A percentile compares a stretch with the other conserved stretches of the same genome.
These are phyloP conservation scores for Nasonia giraulti DNA, from an alignment of 1,140 invertebrate genomes.

Conservation along the genomic window DNA sequence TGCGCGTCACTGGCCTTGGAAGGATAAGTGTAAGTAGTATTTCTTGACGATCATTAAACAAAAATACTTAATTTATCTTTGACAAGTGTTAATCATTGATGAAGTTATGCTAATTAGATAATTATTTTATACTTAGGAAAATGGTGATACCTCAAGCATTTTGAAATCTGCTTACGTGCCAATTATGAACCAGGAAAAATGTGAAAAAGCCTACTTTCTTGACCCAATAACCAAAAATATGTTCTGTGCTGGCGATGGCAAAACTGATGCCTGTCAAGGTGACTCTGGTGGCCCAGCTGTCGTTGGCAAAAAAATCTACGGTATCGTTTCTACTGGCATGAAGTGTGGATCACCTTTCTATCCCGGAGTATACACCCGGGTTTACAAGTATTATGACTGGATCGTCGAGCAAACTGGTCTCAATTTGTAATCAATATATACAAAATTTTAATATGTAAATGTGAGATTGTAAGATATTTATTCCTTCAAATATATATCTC, in stretches of 20 bases:
- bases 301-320: conserved; percentile 60
- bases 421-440: background rate
- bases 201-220: background rate
- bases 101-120: too few species aligned
- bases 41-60: background rate
- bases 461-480: too few species aligned
- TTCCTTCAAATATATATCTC: too few species aligned
- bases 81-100: too few species aligned
- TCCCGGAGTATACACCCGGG: conserved; percentile 76
- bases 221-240: conserved; percentile 5
- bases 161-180: conserved; percentile 1
- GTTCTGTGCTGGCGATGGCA: conserved; percentile 17
- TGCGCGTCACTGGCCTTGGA: conserved; percentile 16
- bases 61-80: background rate
- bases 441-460: too few species aligned
- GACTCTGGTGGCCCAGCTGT: conserved; percentile 62
- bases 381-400: conserved; percentile 64
- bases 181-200: background rate
- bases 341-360: conserved; percentile 71
- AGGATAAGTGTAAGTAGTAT: conserved; percentile 5
- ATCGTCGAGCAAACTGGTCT: conserved; percentile 55
- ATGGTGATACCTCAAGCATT: background rate
- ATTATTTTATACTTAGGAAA: too few species aligned
- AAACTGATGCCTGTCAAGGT: conserved; percentile 54
- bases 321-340: conserved; percentile 74